phyloP scores from a whole-genome alignment of 2,797 vertebrate species.

The Arctocebus calabarensis region DNA sequence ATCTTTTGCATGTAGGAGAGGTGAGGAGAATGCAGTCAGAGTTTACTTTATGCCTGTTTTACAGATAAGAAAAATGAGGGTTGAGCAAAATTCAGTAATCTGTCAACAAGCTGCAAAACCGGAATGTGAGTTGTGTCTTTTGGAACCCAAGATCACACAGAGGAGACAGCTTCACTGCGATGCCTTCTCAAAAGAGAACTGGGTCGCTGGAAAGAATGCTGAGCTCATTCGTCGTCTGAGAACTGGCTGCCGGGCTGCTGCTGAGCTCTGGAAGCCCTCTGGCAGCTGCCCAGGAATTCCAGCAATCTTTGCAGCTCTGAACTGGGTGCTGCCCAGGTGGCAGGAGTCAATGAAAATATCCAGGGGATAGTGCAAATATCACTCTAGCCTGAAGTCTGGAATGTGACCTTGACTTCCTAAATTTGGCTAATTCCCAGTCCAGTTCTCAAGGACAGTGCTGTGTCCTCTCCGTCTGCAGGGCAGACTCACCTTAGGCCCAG shows the following conservation, averaged over 20 bases:
- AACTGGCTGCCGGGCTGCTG: background rate
- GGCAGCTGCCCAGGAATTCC: background rate
- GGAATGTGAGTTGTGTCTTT: background rate
- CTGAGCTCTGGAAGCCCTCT: background rate
- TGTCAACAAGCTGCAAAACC: background rate
- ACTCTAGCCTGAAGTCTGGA: background rate
- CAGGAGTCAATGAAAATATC: slow-evolving; percentile 16
- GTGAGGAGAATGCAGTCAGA: background rate
- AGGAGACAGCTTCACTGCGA: rapidly evolving
- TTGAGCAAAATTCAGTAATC: slow-evolving; percentile 10
- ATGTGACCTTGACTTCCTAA: slow-evolving; percentile 33
- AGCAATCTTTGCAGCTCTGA: background rate
- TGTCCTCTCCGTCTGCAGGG: background rate
- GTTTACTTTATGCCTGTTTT: background rate
- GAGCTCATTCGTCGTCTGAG: background rate
- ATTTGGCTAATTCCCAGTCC: background rate
- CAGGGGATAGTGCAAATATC: background rate
- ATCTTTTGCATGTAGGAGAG: background rate
- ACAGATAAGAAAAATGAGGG: background rate
- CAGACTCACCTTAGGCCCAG: background rate
- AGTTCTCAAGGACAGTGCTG: background rate
- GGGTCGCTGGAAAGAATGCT: background rate
- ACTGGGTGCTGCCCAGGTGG: background rate
- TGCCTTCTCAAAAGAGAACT: background rate
- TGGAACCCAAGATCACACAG: background rate